These are phyloP conservation scores for Triplophysa tibetana DNA, from an alignment of 2,113 vertebrate genomes.

Conservation along the genomic window DNA sequence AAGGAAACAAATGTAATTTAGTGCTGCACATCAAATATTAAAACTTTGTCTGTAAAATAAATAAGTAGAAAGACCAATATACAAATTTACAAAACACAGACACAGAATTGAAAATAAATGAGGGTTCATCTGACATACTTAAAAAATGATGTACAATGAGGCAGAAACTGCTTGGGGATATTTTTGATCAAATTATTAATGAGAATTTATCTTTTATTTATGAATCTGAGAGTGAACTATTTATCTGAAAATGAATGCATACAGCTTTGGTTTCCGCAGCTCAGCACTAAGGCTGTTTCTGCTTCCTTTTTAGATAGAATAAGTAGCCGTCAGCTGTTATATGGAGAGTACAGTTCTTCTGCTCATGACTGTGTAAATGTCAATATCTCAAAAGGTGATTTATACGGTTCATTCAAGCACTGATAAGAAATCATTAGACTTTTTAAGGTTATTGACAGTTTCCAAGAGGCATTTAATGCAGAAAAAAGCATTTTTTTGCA, in stretches of 20 bases:
- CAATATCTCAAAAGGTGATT: conserved; percentile 81
- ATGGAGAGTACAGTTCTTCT: conserved; percentile 64
- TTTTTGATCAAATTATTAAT: conserved; percentile 78
- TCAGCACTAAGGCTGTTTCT: conserved; percentile 65
- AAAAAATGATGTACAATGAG: conserved; percentile 78
- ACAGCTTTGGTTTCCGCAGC: conserved; percentile 67
- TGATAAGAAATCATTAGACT: conserved; percentile 79
- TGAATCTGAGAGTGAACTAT: conserved; percentile 71
- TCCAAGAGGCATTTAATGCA: conserved; percentile 70
- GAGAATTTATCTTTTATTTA: conserved; percentile 77
- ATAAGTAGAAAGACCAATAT: conserved; percentile 77
- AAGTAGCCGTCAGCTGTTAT: conserved; percentile 66
- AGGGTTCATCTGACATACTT: conserved; percentile 71
- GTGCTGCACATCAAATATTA: conserved; percentile 78
- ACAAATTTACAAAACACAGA: conserved; percentile 77
- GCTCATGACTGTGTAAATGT: conserved; percentile 77
- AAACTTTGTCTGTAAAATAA: conserved; percentile 78
- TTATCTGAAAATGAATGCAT: conserved; percentile 76
- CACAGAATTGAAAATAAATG: conserved; percentile 78
- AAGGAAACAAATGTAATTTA: conserved; percentile 76
- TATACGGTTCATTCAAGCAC: conserved; percentile 78
- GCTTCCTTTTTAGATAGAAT: conserved; percentile 58
- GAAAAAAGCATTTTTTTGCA: conserved; percentile 71
- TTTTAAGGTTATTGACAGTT: conserved; percentile 75
- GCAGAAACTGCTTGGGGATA: conserved; percentile 77